Evolutionary conservation across 2,888 invertebrate genomes (phyloP), one percentile per base, ranked within the genome.

Genomic region (Eristalinus aeneus): DNA sequence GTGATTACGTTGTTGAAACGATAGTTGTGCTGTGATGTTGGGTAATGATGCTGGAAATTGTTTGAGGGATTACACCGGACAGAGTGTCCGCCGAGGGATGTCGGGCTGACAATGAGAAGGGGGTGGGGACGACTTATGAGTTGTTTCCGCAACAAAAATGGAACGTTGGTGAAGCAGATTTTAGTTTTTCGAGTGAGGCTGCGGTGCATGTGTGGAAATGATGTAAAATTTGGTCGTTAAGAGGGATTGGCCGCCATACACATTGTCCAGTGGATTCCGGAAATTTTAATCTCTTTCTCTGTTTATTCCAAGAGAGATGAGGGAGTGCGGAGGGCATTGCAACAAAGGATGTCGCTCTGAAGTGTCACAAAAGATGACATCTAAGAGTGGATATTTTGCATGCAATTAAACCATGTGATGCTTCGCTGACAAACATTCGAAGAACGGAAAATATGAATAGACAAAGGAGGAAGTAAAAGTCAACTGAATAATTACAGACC

Each of bases 11-110:
- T 53, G 67, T 54, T 16, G 16, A 32, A 20, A 2, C 31, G 27
- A 16, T 53, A 16, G 31, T 53, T 67, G 16, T 10, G 16, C 20
- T 64, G 20, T 39, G 64, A 39, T 64, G 36, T 23, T 56, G 36
- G n/a, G 68, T 9, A 34, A 58, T 22, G 58, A 16, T 69, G 64
- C 22, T 64, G 39, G 64, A n/a, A 39, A 39, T 61, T 61, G 46
- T 46, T 46, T 46, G 46, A 46, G 46, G 46, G 46, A 46, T 46
- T 46, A 46, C 46, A 16, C 46, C 46, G 16, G 16, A 16, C 16
- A 46, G 39, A 39, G 4, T 12, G 2, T 12, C 12, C 4, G 39
- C 12, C 2, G 12, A 2, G 12, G n/a, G n/a, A 16, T 8, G 46
- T 16, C 0, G 16, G 5, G 39, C n/a, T 16, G 39, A n/a, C n/a